Evolutionary conservation across 2,113 vertebrate species (phyloP).

Genomic region (Scortum barcoo): DNA sequence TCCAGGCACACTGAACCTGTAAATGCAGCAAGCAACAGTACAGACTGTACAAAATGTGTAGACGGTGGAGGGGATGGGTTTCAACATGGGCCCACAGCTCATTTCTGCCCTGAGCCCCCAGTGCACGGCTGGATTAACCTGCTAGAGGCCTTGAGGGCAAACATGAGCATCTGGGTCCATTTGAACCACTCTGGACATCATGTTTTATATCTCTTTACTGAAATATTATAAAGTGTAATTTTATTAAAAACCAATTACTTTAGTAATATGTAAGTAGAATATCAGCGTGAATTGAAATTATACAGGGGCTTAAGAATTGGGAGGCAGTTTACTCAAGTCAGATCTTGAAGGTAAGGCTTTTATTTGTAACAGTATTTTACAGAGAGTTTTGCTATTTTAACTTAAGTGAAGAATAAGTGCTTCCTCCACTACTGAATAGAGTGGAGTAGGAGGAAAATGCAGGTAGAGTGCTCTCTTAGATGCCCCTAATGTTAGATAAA

Average conservation of each 20-base stretch:
- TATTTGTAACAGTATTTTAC: too few species aligned
- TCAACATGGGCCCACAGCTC: background rate
- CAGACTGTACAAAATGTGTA: conserved; percentile 10
- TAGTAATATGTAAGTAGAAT: background rate
- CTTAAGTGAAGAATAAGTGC: too few species aligned
- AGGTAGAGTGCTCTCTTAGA: too few species aligned
- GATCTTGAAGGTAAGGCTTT: too few species aligned
- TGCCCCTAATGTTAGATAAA: too few species aligned
- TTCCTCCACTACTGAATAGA: too few species aligned
- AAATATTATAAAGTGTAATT: background rate
- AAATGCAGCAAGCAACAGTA: background rate
- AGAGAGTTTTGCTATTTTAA: too few species aligned
- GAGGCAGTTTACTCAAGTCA: too few species aligned
- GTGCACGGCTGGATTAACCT: background rate
- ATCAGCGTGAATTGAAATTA: background rate
- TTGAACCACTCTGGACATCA: background rate
- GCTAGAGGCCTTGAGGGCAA: background rate
- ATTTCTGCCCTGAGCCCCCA: background rate
- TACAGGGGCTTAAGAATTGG: background rate
- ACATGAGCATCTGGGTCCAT: background rate
- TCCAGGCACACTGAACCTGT: background rate
- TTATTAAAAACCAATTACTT: too few species aligned
- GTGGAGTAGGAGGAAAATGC: too few species aligned
- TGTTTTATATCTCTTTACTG: background rate
- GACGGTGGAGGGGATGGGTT: background rate